Base-by-base conservation (phyloP, 2,888 invertebrate genomes). In the Carabus problematicus region DNA sequence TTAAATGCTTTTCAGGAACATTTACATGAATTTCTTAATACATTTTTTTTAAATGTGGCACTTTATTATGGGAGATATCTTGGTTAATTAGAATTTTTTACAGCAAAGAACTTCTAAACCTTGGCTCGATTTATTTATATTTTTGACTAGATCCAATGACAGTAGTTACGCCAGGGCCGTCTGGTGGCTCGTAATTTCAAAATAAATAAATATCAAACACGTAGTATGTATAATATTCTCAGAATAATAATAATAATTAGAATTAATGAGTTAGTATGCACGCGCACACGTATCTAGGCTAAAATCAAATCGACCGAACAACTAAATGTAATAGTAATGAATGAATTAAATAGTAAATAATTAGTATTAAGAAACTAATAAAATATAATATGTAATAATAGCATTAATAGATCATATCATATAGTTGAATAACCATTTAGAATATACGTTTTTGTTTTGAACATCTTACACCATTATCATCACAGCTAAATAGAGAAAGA, bases 1-100 rank as follows among this genome's bases (percentile, higher is more conserved):
- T 80, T 82, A 80, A 82, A 82, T 81, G 82, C 82, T 83, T 83
- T 81, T 81, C 81, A 83, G 83, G 83, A 83, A 84, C 83, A 82
- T 83, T 81, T 80, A 78, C 76, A 72, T 74, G 72, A 73, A 69
- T 59, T 69, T 69, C 61, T 64, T 54, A 60, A 70, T 56, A 58
- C 59, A 68, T 70, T 75, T 73, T 73, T 73, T 74, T 72, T 73
- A 73, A 74, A 78, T 79, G 80, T 80, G 81, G 80, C 81, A 81
- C 81, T 81, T 81, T 78, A 77, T 75, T 40, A 78, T 78, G 80
- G 81, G 81, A 81, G 81, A 82, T 82, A 82, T 81, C 81, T 78
- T 79, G 78, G 79, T 78, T 73, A 73, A 72, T 71, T 72, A 73
- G 71, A 70, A 73, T 70, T 61, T 55, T 61, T 69, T 59, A 59